phyloP scores from a whole-genome alignment of 2,888 invertebrate species.

The Carabus problematicus region DNA sequence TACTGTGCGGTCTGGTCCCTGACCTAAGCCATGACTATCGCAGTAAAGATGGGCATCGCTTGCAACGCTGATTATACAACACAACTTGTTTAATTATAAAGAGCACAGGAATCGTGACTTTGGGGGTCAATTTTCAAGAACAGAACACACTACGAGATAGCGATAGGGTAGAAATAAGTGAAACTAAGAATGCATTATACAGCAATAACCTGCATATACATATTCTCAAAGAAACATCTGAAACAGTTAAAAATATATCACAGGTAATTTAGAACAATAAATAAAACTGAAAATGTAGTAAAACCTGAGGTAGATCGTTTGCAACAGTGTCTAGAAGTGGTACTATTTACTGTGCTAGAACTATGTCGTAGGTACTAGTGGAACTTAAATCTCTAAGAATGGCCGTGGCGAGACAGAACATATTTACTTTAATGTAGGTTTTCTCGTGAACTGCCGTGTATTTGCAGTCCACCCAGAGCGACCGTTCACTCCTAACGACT shows the following conservation, averaged over 20 bases:
- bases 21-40: slow-evolving; percentile 19
- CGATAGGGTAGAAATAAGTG: not conserved
- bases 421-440: slow-evolving; percentile 22
- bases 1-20: slow-evolving; percentile 3
- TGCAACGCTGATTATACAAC: slow-evolving; percentile 48
- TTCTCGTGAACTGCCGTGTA: slow-evolving; percentile 8
- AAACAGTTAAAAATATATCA: too few species aligned
- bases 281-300: too few species aligned
- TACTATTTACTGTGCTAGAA: too few species aligned
- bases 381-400: too few species aligned
- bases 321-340: too few species aligned
- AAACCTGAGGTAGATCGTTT: too few species aligned
- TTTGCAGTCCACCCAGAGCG: slow-evolving; percentile 20
- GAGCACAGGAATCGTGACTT: slow-evolving; percentile 58
- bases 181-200: too few species aligned
- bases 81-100: slow-evolving; percentile 58
- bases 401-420: not conserved
- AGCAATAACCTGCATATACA: too few species aligned
- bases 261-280: too few species aligned
- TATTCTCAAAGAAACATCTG: too few species aligned
- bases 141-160: not conserved
- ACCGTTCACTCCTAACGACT: slow-evolving; percentile 22
- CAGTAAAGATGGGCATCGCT: slow-evolving; percentile 23
- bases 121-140: slow-evolving; percentile 53
- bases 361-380: too few species aligned